Evolutionary conservation across 1,140 invertebrate species (phyloP), one percentile per base, ranked within the genome.

Genomic region (Pemphigus obesinymphae): DNA sequence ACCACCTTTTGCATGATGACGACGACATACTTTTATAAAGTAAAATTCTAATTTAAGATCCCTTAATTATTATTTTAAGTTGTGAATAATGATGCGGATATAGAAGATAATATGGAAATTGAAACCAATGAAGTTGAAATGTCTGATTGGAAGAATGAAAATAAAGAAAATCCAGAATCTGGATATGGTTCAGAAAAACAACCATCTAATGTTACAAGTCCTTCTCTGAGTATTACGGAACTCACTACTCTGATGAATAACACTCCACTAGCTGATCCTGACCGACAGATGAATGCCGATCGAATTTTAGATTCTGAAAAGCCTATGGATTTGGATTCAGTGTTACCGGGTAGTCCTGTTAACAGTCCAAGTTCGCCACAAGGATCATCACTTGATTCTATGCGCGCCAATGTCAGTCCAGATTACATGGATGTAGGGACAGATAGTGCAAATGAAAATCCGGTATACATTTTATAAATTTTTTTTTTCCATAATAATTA

Each of bases 121-220:
- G 76, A 78, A 78, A 58, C 73, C 91, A 6, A 91, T 93, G 83
- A 90, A 91, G 53, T 48, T 87, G 87, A 3, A 86, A 83, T 61
- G 80, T 58, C 73, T 11, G 26, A 63, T 61, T 80, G 76, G 76
- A 80, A 82, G 72, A 83, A 85, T 68, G 84, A 84, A 50, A 81
- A 83, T 0, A 81, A 84, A 61, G 85, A 84, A 26, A 89, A 89
- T n/a, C 88, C 89, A 82, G 92, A 92, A 84, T 92, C 91, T 2
- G 91, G 91, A 2, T 93, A 93, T 84, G 92, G 91, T 87, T 92
- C 92, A 0, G 91, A 92, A 84, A 92, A 92, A 85, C 82, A 73
- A 37, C 84, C 68, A 29, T 85, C 84, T 55, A 83, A 83, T 66
- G 76, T 82, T 40, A 83, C 83, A 11, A 85, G 85, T 82, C 85